These are phyloP conservation scores for Chascanopsetta lugubris DNA, from an alignment of 2,113 vertebrate genomes.

Conservation along the genomic window DNA sequence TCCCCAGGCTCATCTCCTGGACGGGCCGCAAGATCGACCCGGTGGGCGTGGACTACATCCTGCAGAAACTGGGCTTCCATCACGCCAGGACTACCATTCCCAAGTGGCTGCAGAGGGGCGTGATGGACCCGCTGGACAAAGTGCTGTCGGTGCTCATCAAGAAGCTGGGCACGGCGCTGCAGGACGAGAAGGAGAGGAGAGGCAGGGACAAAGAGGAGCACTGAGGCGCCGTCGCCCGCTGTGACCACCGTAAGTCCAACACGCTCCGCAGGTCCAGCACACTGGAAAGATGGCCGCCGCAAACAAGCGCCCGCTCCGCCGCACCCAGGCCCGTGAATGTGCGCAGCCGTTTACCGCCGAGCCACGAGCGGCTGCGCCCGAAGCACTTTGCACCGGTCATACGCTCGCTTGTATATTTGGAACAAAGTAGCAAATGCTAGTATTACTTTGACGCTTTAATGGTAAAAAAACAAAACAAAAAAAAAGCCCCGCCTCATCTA, in stretches of 20 bases:
- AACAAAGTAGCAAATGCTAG: slow-evolving; percentile 77
- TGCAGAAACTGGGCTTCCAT: slow-evolving; percentile 98
- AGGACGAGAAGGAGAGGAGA: slow-evolving; percentile 96
- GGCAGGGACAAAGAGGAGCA: slow-evolving; percentile 95
- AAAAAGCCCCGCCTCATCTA: slow-evolving; percentile 62
- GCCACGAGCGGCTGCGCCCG: slow-evolving; percentile 73
- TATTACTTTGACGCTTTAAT: slow-evolving; percentile 73
- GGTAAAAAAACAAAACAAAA: too few species aligned
- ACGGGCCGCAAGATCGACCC: slow-evolving; percentile 98
- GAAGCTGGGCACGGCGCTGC: slow-evolving; percentile 94
- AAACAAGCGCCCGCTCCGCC: slow-evolving; percentile 32
- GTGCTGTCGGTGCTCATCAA: slow-evolving; percentile 97
- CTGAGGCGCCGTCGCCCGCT: slow-evolving; percentile 62
- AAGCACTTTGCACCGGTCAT: slow-evolving; percentile 80
- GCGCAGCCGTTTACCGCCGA: slow-evolving; percentile 82
- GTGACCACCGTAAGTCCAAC: slow-evolving; percentile 35
- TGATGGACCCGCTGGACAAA: slow-evolving; percentile 99
- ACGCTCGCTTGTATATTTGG: slow-evolving; percentile 86
- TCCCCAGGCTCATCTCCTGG: slow-evolving; percentile 94
- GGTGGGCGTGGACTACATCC: slow-evolving; percentile 97
- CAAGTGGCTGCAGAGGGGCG: slow-evolving; percentile 99
- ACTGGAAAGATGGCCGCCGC: slow-evolving; percentile 78
- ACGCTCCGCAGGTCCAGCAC: slow-evolving; percentile 18
- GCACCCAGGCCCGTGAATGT: slow-evolving; percentile 62
- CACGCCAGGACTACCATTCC: slow-evolving; percentile 99